These are phyloP conservation scores for Euphydryas editha DNA, from an alignment of 2,888 invertebrate genomes.

Conservation along the genomic window DNA sequence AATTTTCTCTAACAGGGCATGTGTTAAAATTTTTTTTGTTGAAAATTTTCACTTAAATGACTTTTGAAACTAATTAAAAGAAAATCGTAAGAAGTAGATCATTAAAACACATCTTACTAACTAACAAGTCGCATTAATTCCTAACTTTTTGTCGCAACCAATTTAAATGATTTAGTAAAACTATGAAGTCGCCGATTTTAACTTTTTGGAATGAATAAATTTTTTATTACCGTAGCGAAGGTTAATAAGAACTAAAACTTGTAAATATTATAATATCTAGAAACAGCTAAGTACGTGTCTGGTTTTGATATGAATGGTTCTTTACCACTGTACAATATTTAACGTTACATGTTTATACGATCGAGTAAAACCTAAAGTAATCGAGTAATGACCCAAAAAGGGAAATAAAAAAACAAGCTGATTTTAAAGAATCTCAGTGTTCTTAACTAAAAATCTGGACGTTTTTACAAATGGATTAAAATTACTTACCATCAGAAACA, in stretches of 20 bases:
- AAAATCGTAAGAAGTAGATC: constrained; percentile 31
- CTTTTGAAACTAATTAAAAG: constrained; percentile 32
- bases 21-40: constrained; percentile 2
- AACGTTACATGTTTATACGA: neutral
- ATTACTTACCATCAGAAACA: too few relatives aligned
- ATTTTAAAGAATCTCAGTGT: too few relatives aligned
- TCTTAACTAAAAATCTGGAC: too few relatives aligned
- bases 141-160: constrained; percentile 45
- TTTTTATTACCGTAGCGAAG: neutral
- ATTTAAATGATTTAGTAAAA: constrained; percentile 36
- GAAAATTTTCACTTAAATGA: constrained; percentile 23
- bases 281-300: too few relatives aligned
- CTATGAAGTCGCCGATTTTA: constrained; percentile 15
- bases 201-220: neutral
- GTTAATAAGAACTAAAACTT: neutral
- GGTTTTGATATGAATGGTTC: too few relatives aligned
- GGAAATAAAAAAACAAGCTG: too few relatives aligned
- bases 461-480: too few relatives aligned
- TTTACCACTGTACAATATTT: too few relatives aligned
- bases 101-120: constrained; percentile 43
- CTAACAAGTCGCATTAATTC: constrained; percentile 66
- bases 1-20: too few relatives aligned
- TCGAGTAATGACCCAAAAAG: too few relatives aligned
- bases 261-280: neutral
- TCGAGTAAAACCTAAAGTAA: too few relatives aligned